Evolutionary conservation across 2,888 invertebrate genomes (phyloP).

Genomic region (Crocallis elinguaria): DNA sequence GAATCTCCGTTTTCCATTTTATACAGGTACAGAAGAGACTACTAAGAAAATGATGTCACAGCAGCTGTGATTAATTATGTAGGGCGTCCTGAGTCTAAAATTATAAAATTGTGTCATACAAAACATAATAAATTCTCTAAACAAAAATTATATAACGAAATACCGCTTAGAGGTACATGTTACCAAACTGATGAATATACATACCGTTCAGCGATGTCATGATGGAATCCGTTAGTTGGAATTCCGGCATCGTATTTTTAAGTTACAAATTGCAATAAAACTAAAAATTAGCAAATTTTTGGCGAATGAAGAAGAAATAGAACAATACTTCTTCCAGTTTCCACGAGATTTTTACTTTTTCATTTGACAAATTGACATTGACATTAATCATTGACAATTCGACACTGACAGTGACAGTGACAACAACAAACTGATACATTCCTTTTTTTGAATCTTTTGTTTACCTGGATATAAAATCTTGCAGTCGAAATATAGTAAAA

Average conservation of each 20-base stretch:
- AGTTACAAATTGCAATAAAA: conserved; percentile 4
- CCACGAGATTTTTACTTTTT: too few species aligned
- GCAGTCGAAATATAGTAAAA: too few species aligned
- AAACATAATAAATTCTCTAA: conserved; percentile 61
- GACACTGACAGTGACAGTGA: too few species aligned
- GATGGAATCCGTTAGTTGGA: conserved; percentile 67
- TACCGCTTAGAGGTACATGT: conserved; percentile 20
- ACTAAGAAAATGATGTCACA: conserved; percentile 49
- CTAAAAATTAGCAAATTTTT: background rate
- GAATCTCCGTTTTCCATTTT: conserved; percentile 54
- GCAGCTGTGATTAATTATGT: conserved; percentile 52
- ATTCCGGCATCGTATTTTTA: conserved; percentile 65
- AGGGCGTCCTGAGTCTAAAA: conserved; percentile 73
- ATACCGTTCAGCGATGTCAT: conserved; percentile 71
- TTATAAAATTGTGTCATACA: conserved; percentile 74
- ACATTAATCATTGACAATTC: too few species aligned
- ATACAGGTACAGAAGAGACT: conserved; percentile 31
- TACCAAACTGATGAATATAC: conserved; percentile 7
- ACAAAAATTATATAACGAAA: conserved; percentile 76
- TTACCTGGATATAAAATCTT: too few species aligned
- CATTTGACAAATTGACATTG: too few species aligned
- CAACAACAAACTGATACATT: too few species aligned
- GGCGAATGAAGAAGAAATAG: background rate
- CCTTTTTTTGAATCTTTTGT: too few species aligned
- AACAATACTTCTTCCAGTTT: too few species aligned